Evolutionary conservation across 2,888 invertebrate species (phyloP).

Genomic region (Leptopilina drosophilae): DNA sequence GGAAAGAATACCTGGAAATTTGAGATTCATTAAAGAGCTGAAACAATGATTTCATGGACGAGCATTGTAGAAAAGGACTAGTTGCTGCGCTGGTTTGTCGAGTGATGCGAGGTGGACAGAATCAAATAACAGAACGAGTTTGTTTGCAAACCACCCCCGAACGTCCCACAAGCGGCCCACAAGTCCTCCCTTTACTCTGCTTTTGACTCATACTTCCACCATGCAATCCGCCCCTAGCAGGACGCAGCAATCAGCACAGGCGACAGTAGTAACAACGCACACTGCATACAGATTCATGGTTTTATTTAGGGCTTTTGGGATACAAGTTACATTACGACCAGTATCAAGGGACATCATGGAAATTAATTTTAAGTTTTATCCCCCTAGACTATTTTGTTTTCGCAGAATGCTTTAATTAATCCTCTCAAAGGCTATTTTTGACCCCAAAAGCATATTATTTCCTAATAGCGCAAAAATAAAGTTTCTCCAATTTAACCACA

Average conservation of each 20-base stretch:
- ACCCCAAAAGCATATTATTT: no score
- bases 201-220: constrained; percentile 31
- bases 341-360: constrained; percentile 50
- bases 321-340: constrained; percentile 55
- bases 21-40: neutral
- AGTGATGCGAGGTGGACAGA: constrained; percentile 60
- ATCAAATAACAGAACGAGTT: constrained; percentile 72
- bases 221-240: constrained; percentile 60
- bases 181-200: constrained; percentile 54
- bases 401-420: constrained; percentile 54
- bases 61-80: neutral
- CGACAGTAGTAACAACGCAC: constrained; percentile 59
- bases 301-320: constrained; percentile 66
- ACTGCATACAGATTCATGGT: constrained; percentile 63
- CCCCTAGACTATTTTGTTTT: constrained; percentile 60
- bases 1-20: neutral
- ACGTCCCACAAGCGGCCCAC: constrained; percentile 58
- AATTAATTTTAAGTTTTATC: constrained; percentile 65
- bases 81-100: constrained; percentile 48
- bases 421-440: neutral
- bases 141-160: constrained; percentile 69
- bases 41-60: neutral
- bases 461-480: no score
- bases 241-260: constrained; percentile 66
- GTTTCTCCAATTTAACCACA: no score